Percentiles rank a stretch among this genome's conserved stretches.
These are phyloP conservation scores for Sebastes diploproa DNA, from an alignment of 2,797 vertebrate genomes.

Conservation along the genomic window DNA sequence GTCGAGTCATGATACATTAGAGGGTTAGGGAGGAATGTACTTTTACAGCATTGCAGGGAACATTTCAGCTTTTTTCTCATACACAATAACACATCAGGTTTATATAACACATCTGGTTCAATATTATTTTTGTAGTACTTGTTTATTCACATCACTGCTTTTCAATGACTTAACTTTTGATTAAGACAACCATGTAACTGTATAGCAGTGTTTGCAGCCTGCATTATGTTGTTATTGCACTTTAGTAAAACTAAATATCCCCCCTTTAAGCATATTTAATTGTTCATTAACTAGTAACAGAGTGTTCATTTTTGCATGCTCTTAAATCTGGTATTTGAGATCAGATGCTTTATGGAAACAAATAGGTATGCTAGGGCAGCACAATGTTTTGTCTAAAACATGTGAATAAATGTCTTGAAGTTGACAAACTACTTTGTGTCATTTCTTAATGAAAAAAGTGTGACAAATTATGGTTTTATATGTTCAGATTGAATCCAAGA, in stretches of 20 bases:
- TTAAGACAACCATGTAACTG: conserved; percentile 27
- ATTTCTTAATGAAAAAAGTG: too few species aligned
- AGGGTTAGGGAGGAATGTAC: conserved; percentile 56
- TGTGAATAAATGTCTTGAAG: conserved; percentile 81
- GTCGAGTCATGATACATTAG: background rate
- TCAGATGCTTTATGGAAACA: conserved; percentile 71
- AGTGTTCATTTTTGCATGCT: conserved; percentile 83
- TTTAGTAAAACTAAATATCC: conserved; percentile 56
- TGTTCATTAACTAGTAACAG: conserved; percentile 48
- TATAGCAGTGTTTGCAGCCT: conserved; percentile 66
- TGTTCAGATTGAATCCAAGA: too few species aligned
- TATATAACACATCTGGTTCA: conserved; percentile 35
- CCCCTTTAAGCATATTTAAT: conserved; percentile 60
- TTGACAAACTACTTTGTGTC: background rate
- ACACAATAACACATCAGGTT: conserved; percentile 49
- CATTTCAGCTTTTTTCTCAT: conserved; percentile 49
- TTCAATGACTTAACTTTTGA: conserved; percentile 32
- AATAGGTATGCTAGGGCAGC: conserved; percentile 67
- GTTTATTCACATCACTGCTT: conserved; percentile 44
- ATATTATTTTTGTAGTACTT: conserved; percentile 69
- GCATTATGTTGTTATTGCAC: conserved; percentile 68
- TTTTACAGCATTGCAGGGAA: conserved; percentile 57
- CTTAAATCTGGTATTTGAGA: conserved; percentile 77
- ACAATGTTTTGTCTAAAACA: conserved; percentile 75
- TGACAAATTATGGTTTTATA: too few species aligned